Evolutionary conservation across 2,797 vertebrate genomes (phyloP).

Genomic region (Zalophus californianus): DNA sequence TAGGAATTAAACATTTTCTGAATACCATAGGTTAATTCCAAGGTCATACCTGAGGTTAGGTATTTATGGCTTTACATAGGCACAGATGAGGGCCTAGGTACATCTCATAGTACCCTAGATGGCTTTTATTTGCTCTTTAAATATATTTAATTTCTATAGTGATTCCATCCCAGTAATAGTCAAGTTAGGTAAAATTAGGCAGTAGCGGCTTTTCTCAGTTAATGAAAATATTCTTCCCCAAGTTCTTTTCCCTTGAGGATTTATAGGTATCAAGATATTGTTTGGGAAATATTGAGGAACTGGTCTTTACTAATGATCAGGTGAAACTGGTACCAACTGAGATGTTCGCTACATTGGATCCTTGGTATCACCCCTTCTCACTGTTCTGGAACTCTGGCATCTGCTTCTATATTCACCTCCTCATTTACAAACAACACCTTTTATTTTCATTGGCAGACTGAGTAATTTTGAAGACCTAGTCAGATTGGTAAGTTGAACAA

Average conservation of each 20-base stretch:
- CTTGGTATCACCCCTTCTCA: neutral
- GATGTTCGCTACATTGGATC: neutral
- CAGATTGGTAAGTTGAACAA: neutral
- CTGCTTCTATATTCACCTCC: neutral
- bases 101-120: neutral
- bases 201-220: neutral
- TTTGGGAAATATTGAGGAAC: neutral
- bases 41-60: neutral
- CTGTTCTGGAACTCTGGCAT: neutral
- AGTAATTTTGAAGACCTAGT: neutral
- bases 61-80: neutral
- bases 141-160: neutral
- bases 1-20: constrained; percentile 21
- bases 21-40: neutral
- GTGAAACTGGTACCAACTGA: neutral
- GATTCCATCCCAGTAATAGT: neutral
- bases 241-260: neutral
- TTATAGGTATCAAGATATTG: neutral
- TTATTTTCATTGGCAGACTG: neutral
- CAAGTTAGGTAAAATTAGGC: neutral
- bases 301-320: neutral
- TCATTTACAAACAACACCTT: neutral
- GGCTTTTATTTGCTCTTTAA: neutral
- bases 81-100: neutral
- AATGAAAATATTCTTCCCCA: neutral